Percentiles rank a stretch among this genome's conserved stretches.
Evolutionary conservation across 2,113 vertebrate genomes (phyloP).

Genomic region (Lophochroa leadbeateri): DNA sequence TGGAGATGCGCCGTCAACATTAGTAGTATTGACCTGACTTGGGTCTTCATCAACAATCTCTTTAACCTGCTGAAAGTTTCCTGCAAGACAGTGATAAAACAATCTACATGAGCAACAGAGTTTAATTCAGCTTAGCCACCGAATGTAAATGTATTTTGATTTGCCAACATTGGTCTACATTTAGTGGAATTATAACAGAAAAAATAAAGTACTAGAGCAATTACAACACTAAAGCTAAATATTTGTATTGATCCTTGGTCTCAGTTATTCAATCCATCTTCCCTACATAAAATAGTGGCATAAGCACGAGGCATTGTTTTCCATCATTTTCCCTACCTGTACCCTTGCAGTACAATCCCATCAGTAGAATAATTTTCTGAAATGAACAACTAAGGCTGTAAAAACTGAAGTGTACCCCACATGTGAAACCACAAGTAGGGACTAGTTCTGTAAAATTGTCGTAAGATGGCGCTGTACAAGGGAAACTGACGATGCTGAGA

Average conservation of each 20-base stretch:
- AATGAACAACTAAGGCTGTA: not conserved
- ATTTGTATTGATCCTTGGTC: not conserved
- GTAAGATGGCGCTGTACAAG: accelerated
- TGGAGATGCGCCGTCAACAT: constrained; percentile 90
- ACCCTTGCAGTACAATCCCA: not conserved
- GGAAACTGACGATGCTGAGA: not conserved
- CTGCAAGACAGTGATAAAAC: constrained; percentile 65
- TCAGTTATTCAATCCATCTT: not conserved
- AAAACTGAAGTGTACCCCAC: not conserved
- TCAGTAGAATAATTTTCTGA: not conserved
- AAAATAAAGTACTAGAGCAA: not conserved
- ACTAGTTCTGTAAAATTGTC: not conserved
- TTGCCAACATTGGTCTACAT: not conserved
- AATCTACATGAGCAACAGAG: not conserved
- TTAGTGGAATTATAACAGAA: not conserved
- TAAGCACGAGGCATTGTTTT: not conserved
- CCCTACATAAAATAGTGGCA: not conserved
- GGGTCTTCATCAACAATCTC: constrained; percentile 92
- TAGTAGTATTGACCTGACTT: constrained; percentile 88
- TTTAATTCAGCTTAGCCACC: not conserved
- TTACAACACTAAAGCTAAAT: not conserved
- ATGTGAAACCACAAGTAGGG: not conserved
- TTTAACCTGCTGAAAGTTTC: constrained; percentile 90
- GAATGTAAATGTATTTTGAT: not conserved
- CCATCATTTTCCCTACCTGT: not conserved